Evolutionary conservation across 2,113 vertebrate species (phyloP).

Genomic region (Todiramphus saurophagus): DNA sequence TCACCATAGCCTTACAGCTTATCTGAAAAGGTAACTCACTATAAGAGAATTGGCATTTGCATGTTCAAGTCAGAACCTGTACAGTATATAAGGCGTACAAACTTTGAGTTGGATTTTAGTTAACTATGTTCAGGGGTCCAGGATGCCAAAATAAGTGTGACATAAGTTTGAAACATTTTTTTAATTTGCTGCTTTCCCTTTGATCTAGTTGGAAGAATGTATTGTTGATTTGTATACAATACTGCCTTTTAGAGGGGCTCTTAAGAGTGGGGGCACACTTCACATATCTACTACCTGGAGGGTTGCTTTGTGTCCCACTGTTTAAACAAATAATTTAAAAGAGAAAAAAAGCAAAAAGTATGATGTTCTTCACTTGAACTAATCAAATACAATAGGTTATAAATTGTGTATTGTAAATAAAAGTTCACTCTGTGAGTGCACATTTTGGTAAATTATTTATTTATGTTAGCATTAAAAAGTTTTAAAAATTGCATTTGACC

Average conservation of each 20-base stretch:
- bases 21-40: constrained; percentile 78
- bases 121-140: constrained; percentile 81
- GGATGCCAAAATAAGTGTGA: constrained; percentile 87
- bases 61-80: constrained; percentile 82
- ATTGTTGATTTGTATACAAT: constrained; percentile 78
- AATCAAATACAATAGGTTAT: constrained; percentile 93
- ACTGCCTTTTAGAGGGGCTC: constrained; percentile 83
- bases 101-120: constrained; percentile 82
- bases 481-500: constrained; percentile 88
- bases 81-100: constrained; percentile 78
- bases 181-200: constrained; percentile 85
- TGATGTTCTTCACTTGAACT: constrained; percentile 85
- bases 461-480: constrained; percentile 97
- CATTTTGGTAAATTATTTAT: constrained; percentile 99
- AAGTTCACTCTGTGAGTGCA: constrained; percentile 99
- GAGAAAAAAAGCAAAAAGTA: constrained; percentile 76
- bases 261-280: constrained; percentile 77
- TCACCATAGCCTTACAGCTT: constrained; percentile 87
- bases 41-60: constrained; percentile 77
- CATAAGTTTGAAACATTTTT: constrained; percentile 73
- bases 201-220: constrained; percentile 81
- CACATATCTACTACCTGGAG: constrained; percentile 79
- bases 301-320: constrained; percentile 78
- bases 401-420: constrained; percentile 98
- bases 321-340: constrained; percentile 42